Conservation (phyloP, 2,797 vertebrate genomes). For the Lepus oiostolus region DNA sequence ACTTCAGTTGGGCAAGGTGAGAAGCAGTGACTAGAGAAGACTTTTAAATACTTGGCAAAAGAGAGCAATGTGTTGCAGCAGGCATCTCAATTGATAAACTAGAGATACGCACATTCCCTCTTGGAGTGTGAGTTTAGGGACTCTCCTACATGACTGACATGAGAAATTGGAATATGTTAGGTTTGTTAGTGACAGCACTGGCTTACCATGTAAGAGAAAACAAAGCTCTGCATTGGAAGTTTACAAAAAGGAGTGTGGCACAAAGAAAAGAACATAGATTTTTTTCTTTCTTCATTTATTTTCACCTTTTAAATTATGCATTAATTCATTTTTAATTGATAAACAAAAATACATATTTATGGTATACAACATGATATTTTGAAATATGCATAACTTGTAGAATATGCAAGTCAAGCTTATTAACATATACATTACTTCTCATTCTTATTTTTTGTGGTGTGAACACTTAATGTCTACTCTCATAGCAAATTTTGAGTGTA, state of each 20-base stretch:
- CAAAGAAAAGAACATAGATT: background rate
- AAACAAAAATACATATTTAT: background rate
- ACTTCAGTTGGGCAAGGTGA: constrained; percentile 49
- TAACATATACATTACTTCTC: background rate
- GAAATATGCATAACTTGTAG: background rate
- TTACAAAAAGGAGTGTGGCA: background rate
- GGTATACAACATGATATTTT: background rate
- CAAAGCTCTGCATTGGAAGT: background rate
- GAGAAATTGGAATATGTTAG: background rate
- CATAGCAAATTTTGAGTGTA: background rate
- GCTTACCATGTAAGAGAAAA: background rate
- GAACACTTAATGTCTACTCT: background rate
- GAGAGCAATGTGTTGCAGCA: constrained; percentile 5
- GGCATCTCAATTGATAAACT: constrained; percentile 49
- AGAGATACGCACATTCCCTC: background rate
- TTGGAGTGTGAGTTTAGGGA: background rate
- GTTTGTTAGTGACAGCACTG: background rate
- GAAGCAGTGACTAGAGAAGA: constrained; percentile 30
- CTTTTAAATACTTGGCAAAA: constrained; percentile 61
- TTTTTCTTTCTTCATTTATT: background rate
- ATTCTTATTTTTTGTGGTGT: background rate
- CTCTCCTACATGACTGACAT: background rate
- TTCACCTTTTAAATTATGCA: background rate
- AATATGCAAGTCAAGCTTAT: background rate
- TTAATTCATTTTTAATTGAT: background rate